Percentiles rank a stretch among this genome's conserved stretches.
phyloP scores from a whole-genome alignment of 2,888 invertebrate species.

The Philonicus albiceps region DNA sequence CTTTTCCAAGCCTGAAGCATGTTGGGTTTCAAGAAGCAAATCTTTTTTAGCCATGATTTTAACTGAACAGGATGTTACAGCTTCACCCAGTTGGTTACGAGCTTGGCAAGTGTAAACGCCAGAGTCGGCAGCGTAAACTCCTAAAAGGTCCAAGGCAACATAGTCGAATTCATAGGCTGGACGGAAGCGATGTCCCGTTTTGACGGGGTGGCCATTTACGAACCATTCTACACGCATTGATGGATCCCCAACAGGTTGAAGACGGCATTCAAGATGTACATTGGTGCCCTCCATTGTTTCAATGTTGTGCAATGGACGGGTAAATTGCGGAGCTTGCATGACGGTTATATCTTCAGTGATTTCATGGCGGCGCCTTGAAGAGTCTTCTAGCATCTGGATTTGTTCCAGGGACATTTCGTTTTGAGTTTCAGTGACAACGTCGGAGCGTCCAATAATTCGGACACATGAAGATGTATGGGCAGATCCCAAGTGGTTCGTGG shows the following conservation, averaged over 20 bases:
- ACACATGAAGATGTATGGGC: conserved; percentile 92
- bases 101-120: conserved; percentile 96
- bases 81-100: conserved; percentile 92
- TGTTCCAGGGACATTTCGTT: conserved; percentile 92
- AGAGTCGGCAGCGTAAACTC: conserved; percentile 96
- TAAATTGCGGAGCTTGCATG: conserved; percentile 87
- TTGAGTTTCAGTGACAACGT: conserved; percentile 87
- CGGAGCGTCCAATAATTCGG: conserved; percentile 81
- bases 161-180: conserved; percentile 98
- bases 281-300: conserved; percentile 91
- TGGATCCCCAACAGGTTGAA: conserved; percentile 91
- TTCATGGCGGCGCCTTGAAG: conserved; percentile 74
- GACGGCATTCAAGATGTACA: conserved; percentile 88
- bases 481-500: conserved; percentile 91
- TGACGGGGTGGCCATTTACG: conserved; percentile 91
- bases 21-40: conserved; percentile 85
- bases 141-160: conserved; percentile 93
- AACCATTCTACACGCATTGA: conserved; percentile 96
- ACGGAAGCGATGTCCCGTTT: conserved; percentile 91
- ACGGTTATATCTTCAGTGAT: conserved; percentile 83
- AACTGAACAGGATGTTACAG: conserved; percentile 90
- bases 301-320: conserved; percentile 85
- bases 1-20: conserved; percentile 89
- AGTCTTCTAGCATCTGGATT: conserved; percentile 88
- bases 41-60: conserved; percentile 89